Conservation (phyloP, 53 echinoderm and acorn worm genomes). For the Stichopus horrens region DNA sequence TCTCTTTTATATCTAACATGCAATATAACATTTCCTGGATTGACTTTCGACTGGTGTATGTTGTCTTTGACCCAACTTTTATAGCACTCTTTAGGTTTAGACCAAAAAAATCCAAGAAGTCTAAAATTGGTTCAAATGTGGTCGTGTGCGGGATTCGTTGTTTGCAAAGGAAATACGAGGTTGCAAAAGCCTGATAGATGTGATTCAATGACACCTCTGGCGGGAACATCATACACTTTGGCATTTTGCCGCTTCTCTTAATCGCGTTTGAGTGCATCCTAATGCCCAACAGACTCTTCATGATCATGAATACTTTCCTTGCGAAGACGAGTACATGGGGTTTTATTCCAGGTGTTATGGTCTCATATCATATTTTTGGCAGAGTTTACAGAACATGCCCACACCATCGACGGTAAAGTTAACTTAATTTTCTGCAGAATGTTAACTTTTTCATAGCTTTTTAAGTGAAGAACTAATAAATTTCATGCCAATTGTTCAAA, state of each 20-base stretch:
- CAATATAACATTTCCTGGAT: constrained; percentile 44
- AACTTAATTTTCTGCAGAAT: too few species aligned
- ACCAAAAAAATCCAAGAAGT: background rate
- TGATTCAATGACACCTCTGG: constrained; percentile 1
- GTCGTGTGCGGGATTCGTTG: constrained; percentile 47
- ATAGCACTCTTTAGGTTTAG: constrained; percentile 12
- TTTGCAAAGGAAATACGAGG: constrained; percentile 45
- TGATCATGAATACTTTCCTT: constrained; percentile 37
- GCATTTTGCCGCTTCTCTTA: background rate
- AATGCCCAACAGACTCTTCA: constrained; percentile 33
- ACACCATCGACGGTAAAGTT: background rate
- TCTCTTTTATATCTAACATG: constrained; percentile 11
- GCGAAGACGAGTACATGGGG: constrained; percentile 24
- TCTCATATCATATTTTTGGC: constrained; percentile 40
- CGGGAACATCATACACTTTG: background rate
- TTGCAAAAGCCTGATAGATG: constrained; percentile 31
- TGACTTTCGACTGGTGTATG: constrained; percentile 10
- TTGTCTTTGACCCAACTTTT: constrained; percentile 11
- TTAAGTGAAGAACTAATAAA: too few species aligned
- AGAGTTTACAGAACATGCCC: constrained; percentile 43
- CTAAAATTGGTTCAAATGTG: constrained; percentile 35
- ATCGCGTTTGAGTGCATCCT: constrained; percentile 31
- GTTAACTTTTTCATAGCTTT: too few species aligned
- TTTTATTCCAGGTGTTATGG: constrained; percentile 48
- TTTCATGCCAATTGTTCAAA: too few species aligned